phyloP scores from a whole-genome alignment of 2,888 invertebrate genomes.

The Theretra japonica region DNA sequence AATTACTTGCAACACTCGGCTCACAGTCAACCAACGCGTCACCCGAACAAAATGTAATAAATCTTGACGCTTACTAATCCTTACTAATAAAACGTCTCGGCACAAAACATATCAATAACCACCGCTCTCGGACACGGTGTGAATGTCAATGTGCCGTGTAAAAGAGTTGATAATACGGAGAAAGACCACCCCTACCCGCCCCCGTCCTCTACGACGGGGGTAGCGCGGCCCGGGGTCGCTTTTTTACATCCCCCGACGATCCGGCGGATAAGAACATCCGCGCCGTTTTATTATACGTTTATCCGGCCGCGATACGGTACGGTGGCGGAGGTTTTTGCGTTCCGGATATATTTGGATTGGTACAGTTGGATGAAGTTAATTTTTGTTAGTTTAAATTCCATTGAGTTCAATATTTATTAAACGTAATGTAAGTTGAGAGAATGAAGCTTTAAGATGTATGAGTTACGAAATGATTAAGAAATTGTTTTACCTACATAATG shows the following conservation, averaged over 20 bases:
- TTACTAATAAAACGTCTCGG: neutral
- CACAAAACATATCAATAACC: neutral
- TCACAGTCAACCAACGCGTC: no score
- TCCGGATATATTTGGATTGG: neutral
- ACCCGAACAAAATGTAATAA: neutral
- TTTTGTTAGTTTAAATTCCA: neutral
- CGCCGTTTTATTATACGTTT: conserved; percentile 65
- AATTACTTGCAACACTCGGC: no score
- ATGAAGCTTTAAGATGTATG: no score
- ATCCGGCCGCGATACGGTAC: conserved; percentile 48
- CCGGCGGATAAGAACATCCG: conserved; percentile 72
- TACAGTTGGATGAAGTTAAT: neutral
- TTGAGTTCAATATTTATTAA: neutral
- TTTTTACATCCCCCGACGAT: conserved; percentile 66
- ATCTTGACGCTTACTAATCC: neutral
- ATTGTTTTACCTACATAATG: no score
- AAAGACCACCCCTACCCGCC: neutral
- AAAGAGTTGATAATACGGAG: conserved; percentile 17
- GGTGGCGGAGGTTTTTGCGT: neutral
- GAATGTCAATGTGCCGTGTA: conserved; percentile 16
- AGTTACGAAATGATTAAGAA: no score
- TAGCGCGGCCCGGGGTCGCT: conserved; percentile 38
- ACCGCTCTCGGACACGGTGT: neutral
- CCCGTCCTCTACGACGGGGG: neutral
- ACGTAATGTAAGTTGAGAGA: no score